Conservation (phyloP, 2,797 vertebrate genomes). For the Nyctalus aviator region DNA sequence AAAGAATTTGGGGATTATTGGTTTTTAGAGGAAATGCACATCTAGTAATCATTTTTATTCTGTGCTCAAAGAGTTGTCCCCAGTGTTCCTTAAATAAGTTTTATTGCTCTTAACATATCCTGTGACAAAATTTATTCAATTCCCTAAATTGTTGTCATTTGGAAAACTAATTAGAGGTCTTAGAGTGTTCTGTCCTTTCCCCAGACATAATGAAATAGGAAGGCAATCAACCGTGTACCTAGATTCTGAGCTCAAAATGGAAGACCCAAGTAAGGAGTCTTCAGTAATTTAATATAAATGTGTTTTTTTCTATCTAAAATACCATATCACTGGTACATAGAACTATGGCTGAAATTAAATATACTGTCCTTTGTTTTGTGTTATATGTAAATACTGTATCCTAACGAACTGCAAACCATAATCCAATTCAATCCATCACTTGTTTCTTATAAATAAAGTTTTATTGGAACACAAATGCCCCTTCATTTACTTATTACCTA, state of each 20-base stretch:
- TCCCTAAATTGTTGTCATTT: background rate
- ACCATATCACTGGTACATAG: background rate
- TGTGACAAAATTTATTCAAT: background rate
- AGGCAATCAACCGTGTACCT: background rate
- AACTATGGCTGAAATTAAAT: background rate
- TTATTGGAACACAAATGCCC: background rate
- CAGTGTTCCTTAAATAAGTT: background rate
- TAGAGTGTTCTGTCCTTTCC: background rate
- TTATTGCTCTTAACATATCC: background rate
- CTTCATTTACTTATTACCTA: background rate
- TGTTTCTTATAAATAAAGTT: background rate
- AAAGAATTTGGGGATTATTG: background rate
- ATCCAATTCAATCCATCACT: background rate
- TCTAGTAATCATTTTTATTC: background rate
- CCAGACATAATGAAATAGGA: background rate
- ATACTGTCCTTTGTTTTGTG: background rate
- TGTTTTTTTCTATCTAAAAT: background rate
- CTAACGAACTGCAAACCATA: background rate
- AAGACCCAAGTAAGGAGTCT: background rate
- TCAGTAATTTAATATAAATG: background rate
- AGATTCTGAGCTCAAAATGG: background rate
- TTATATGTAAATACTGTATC: background rate
- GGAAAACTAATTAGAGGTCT: constrained; percentile 7
- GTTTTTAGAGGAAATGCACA: background rate
- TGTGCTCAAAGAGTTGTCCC: background rate